Percentiles rank a stretch among this genome's conserved stretches.
phyloP scores from a whole-genome alignment of 2,888 invertebrate genomes.

The Hydraecia micacea region DNA sequence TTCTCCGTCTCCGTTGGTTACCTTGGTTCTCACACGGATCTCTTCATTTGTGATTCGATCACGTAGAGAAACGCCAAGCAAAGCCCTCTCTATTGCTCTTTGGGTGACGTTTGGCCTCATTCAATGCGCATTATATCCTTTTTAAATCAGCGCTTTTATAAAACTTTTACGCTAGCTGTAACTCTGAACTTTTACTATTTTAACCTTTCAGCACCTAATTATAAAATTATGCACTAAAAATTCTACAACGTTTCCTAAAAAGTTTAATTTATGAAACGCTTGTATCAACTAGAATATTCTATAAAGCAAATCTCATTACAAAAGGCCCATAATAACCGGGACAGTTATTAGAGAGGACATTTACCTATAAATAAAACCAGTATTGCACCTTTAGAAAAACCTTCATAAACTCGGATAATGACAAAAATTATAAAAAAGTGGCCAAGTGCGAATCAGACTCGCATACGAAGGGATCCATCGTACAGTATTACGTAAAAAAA shows the following conservation, averaged over 20 bases:
- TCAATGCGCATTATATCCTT: neutral
- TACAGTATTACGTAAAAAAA: neutral
- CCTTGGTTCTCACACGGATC: neutral
- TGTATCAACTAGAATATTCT: slow-evolving; percentile 54
- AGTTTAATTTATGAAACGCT: slow-evolving; percentile 34
- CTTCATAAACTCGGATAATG: slow-evolving; percentile 64
- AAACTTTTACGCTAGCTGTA: slow-evolving; percentile 24
- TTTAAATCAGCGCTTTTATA: slow-evolving; percentile 14
- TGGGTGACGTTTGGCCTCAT: neutral
- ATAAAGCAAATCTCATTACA: slow-evolving; percentile 60
- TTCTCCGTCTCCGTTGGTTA: neutral
- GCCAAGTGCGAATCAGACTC: neutral
- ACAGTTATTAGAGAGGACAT: slow-evolving; percentile 52
- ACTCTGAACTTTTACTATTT: slow-evolving; percentile 27
- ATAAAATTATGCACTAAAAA: slow-evolving; percentile 52
- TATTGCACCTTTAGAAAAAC: slow-evolving; percentile 57
- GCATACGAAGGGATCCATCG: neutral
- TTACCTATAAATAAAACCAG: slow-evolving; percentile 50
- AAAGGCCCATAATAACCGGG: slow-evolving; percentile 38
- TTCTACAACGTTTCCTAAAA: slow-evolving; percentile 45
- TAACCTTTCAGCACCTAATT: slow-evolving; percentile 43
- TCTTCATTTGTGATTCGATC: neutral
- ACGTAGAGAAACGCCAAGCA: neutral
- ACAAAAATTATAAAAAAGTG: slow-evolving; percentile 46
- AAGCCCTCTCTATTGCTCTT: neutral